Percentiles rank a stretch among this genome's conserved stretches.
phyloP scores from a whole-genome alignment of 2,113 vertebrate species.

The Amazona guildingii region DNA sequence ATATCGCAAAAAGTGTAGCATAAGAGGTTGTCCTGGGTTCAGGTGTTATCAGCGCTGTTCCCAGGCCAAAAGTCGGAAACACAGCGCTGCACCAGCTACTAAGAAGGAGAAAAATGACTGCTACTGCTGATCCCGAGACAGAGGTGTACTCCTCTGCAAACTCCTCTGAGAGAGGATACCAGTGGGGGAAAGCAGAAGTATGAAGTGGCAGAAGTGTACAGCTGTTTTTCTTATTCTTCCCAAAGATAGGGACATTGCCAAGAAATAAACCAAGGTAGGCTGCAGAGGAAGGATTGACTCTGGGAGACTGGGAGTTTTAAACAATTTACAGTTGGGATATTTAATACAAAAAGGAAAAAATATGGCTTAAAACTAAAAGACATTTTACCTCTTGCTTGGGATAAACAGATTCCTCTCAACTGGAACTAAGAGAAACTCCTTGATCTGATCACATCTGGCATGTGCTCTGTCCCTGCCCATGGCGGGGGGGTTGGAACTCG shows the following conservation, averaged over 20 bases:
- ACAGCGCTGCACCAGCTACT: too few species aligned
- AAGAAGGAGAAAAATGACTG: too few species aligned
- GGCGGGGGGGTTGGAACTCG: too few species aligned
- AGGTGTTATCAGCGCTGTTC: too few species aligned
- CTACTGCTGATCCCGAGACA: too few species aligned
- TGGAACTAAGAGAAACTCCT: neutral
- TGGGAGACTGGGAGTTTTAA: neutral
- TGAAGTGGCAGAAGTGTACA: neutral
- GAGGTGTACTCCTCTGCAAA: neutral
- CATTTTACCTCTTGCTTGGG: neutral
- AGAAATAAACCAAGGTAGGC: neutral
- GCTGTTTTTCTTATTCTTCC: neutral
- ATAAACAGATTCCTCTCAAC: neutral
- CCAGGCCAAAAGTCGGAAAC: too few species aligned
- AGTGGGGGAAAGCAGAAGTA: neutral
- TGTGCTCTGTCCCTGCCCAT: too few species aligned
- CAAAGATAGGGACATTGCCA: neutral
- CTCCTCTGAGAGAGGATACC: neutral
- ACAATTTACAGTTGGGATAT: neutral
- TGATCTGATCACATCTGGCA: neutral
- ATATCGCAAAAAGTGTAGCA: neutral
- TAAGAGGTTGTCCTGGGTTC: neutral
- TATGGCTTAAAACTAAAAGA: neutral
- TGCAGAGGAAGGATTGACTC: neutral
- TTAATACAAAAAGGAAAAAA: neutral